phyloP scores from a whole-genome alignment of 2,888 invertebrate genomes.

The Beris chalybata region DNA sequence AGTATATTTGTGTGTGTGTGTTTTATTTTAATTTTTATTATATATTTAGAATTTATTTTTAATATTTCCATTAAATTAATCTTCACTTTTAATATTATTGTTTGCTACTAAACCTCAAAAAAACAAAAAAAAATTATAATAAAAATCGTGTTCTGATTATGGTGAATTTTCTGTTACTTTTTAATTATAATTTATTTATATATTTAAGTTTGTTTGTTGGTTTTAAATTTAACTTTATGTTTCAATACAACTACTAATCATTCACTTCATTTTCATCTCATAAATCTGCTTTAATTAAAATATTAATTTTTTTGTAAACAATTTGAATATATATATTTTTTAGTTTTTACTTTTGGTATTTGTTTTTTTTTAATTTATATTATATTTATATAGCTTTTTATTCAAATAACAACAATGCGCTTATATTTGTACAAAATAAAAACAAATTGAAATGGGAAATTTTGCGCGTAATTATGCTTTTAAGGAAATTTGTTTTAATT shows the following conservation, averaged over 20 bases:
- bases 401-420: slow-evolving; percentile 36
- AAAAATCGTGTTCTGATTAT: no score
- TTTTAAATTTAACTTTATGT: slow-evolving; percentile 33
- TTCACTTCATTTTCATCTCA: slow-evolving; percentile 13
- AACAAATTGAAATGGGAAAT: no score
- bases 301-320: slow-evolving; percentile 33
- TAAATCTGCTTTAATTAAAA: slow-evolving; percentile 29
- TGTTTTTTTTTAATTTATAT: slow-evolving; percentile 32
- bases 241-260: slow-evolving; percentile 15
- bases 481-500: no score
- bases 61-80: slow-evolving; percentile 14
- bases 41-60: slow-evolving; percentile 22
- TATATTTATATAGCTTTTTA: slow-evolving; percentile 34
- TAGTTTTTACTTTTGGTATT: slow-evolving; percentile 32
- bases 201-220: slow-evolving; percentile 18
- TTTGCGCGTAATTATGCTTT: no score
- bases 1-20: slow-evolving; percentile 1
- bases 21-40: slow-evolving; percentile 1
- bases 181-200: neutral
- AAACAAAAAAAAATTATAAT: neutral
- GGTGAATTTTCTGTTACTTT: neutral
- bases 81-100: slow-evolving; percentile 5
- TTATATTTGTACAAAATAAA: slow-evolving; percentile 33
- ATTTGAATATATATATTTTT: slow-evolving; percentile 35
- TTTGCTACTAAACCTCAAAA: slow-evolving; percentile 14